phyloP scores from a whole-genome alignment of 2,888 invertebrate genomes.

The Drosophila pegasa region DNA sequence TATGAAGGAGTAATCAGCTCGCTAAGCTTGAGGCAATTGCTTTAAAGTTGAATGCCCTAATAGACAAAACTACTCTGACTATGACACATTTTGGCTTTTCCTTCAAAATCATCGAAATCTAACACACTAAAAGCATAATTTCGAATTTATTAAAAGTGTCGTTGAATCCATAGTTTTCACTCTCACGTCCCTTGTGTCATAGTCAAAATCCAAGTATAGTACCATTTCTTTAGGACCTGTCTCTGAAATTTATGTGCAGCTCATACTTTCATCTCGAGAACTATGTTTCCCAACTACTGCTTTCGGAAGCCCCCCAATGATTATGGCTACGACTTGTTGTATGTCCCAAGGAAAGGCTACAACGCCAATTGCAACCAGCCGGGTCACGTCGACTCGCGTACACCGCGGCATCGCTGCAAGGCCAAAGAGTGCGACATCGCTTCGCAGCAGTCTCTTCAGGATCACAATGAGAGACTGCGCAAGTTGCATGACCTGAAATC shows the following conservation, averaged over 20 bases:
- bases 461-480: slow-evolving; percentile 13
- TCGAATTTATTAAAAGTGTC: slow-evolving; percentile 13
- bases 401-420: background rate
- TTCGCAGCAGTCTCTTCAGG: background rate
- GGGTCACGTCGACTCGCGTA: background rate
- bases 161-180: background rate
- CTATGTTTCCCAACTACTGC: slow-evolving; percentile 72
- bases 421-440: slow-evolving; percentile 3
- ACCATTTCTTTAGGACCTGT: slow-evolving; percentile 12
- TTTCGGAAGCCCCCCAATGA: slow-evolving; percentile 50
- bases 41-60: background rate
- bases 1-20: background rate
- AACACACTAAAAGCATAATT: slow-evolving; percentile 7
- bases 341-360: slow-evolving; percentile 18
- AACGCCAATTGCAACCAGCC: background rate
- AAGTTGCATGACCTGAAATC: slow-evolving; percentile 1
- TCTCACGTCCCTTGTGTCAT: background rate
- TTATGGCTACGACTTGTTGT: slow-evolving; percentile 49
- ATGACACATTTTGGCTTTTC: slow-evolving; percentile 30
- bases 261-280: slow-evolving; percentile 10
- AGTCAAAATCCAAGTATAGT: slow-evolving; percentile 21
- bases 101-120: slow-evolving; percentile 23
- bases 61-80: background rate
- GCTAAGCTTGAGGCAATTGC: background rate
- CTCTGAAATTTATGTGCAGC: slow-evolving; percentile 24